phyloP scores from a whole-genome alignment of 2,797 vertebrate genomes.

The Pyrocephalus nanus region DNA sequence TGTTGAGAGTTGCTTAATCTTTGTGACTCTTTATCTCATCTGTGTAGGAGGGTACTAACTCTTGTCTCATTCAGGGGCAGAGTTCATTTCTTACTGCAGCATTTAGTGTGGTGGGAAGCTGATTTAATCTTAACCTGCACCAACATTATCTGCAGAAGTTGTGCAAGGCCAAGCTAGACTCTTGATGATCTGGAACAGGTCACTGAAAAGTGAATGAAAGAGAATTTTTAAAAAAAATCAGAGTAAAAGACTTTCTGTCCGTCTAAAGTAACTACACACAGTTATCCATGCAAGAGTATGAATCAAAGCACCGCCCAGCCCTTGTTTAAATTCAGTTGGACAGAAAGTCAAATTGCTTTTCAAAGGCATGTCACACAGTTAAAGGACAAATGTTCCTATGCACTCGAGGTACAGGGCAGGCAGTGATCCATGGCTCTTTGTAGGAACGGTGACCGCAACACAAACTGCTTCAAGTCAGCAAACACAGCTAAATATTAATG shows the following conservation, averaged over 20 bases:
- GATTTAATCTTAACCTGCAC: not conserved
- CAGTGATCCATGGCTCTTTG: constrained; percentile 21
- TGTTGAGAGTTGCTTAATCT: not conserved
- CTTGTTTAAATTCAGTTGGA: constrained; percentile 22
- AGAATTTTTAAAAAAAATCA: not conserved
- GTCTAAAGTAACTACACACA: not conserved
- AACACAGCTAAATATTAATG: constrained; percentile 23
- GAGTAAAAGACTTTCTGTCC: not conserved
- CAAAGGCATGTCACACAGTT: constrained; percentile 20
- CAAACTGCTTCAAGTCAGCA: not conserved
- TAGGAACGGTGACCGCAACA: not conserved
- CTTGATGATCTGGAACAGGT: not conserved
- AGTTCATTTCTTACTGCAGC: not conserved
- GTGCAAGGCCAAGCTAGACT: not conserved
- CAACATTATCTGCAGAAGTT: not conserved
- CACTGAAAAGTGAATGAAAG: not conserved
- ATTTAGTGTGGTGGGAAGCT: not conserved
- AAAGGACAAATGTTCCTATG: constrained; percentile 35
- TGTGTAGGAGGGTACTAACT: not conserved
- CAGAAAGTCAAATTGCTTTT: constrained; percentile 40
- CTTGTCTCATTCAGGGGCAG: not conserved
- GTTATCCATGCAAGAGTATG: not conserved
- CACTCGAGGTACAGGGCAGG: not conserved
- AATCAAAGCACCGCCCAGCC: constrained; percentile 1
- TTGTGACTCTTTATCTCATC: not conserved